phyloP scores from a whole-genome alignment of 2,797 vertebrate species.

The Diglossa cyanea region DNA sequence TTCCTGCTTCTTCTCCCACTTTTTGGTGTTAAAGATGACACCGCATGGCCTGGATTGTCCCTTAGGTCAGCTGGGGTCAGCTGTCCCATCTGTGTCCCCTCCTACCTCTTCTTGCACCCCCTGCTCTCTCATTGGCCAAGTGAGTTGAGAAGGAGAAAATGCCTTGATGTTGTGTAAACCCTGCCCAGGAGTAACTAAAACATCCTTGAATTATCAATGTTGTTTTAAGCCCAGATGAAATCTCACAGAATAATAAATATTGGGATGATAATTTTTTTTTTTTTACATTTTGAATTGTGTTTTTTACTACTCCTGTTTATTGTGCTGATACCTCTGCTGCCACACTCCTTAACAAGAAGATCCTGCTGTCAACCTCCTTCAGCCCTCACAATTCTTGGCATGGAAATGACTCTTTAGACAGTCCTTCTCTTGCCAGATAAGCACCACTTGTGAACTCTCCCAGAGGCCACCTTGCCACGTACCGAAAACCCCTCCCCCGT shows the following conservation, averaged over 20 bases:
- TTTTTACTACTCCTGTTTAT: neutral
- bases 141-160: neutral
- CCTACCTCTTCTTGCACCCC: accelerated
- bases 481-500: accelerated
- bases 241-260: neutral
- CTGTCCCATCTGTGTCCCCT: neutral
- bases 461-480: neutral
- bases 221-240: neutral
- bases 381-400: neutral
- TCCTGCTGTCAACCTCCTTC: neutral
- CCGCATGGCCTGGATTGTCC: neutral
- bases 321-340: neutral
- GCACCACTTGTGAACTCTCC: neutral
- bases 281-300: neutral
- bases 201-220: neutral
- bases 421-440: neutral
- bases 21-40: neutral
- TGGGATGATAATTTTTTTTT: accelerated
- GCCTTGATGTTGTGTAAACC: neutral
- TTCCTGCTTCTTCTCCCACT: neutral
- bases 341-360: neutral
- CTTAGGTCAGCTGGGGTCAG: neutral
- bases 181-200: neutral
- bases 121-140: accelerated
- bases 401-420: neutral